Evolutionary conservation across 1,140 invertebrate genomes (phyloP).

Genomic region (Pectinophora gossypiella): DNA sequence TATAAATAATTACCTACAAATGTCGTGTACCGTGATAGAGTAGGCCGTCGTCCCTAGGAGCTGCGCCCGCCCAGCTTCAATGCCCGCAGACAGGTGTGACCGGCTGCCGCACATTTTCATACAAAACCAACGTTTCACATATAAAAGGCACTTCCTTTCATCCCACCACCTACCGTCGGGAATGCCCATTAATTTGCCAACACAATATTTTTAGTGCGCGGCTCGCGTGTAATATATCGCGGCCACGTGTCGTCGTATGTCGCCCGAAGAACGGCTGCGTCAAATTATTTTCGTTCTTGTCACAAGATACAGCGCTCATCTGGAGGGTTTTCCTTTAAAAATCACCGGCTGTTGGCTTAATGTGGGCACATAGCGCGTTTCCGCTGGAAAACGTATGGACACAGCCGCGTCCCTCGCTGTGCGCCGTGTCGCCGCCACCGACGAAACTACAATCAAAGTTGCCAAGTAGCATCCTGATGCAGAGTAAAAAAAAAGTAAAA

Average conservation of each 20-base stretch:
- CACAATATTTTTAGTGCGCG: slow-evolving; percentile 75
- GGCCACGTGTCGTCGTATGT: slow-evolving; percentile 73
- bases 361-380: slow-evolving; percentile 47
- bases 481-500: too few relatives aligned
- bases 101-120: slow-evolving; percentile 71
- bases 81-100: slow-evolving; percentile 63
- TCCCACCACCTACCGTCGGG: slow-evolving; percentile 68
- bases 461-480: too few relatives aligned
- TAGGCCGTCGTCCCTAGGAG: neutral
- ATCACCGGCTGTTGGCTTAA: slow-evolving; percentile 63
- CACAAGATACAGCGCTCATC: slow-evolving; percentile 72
- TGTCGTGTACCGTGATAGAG: too few relatives aligned
- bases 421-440: neutral
- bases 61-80: slow-evolving; percentile 19
- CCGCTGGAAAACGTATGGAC: slow-evolving; percentile 39
- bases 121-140: slow-evolving; percentile 73
- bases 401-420: too few relatives aligned
- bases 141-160: slow-evolving; percentile 74
- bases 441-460: too few relatives aligned
- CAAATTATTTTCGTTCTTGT: slow-evolving; percentile 75
- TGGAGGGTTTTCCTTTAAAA: slow-evolving; percentile 72
- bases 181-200: slow-evolving; percentile 76
- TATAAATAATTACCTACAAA: too few relatives aligned
- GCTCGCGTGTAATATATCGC: slow-evolving; percentile 74
- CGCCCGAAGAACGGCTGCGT: slow-evolving; percentile 67